phyloP scores from a whole-genome alignment of 2,113 vertebrate species.

The Ictidomys tridecemlineatus region DNA sequence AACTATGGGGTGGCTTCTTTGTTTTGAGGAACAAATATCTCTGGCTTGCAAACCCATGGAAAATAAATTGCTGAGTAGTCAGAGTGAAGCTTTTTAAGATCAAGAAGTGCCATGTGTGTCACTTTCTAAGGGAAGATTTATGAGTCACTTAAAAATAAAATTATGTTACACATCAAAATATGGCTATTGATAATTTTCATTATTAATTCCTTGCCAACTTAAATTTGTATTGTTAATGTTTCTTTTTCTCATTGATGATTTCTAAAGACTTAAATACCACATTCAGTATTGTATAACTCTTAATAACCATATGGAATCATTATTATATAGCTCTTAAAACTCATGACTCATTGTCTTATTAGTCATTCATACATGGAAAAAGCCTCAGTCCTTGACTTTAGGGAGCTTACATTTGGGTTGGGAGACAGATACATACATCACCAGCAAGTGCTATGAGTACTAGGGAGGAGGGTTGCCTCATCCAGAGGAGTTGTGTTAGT shows the following conservation, averaged over 20 bases:
- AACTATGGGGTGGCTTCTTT: conserved; percentile 53
- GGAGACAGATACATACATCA: neutral
- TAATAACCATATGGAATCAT: neutral
- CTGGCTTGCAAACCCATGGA: conserved; percentile 59
- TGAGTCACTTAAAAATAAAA: neutral
- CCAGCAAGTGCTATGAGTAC: neutral
- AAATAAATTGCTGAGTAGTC: conserved; percentile 67
- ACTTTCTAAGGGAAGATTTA: conserved; percentile 16
- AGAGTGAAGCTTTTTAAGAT: conserved; percentile 37
- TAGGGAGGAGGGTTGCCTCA: neutral
- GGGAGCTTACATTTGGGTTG: neutral
- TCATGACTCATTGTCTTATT: neutral
- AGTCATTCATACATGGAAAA: neutral
- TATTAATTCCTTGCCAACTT: neutral
- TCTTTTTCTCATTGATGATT: neutral
- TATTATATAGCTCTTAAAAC: neutral
- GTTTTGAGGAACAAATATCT: conserved; percentile 74
- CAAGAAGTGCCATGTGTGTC: neutral
- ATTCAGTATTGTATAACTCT: neutral
- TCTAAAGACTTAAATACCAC: neutral
- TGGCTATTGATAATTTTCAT: neutral
- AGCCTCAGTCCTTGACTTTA: neutral
- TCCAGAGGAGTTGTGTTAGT: neutral
- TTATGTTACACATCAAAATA: neutral
- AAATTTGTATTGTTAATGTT: neutral